Evolutionary conservation across 2,888 invertebrate genomes (phyloP).

Genomic region (Aphodius granarius): DNA sequence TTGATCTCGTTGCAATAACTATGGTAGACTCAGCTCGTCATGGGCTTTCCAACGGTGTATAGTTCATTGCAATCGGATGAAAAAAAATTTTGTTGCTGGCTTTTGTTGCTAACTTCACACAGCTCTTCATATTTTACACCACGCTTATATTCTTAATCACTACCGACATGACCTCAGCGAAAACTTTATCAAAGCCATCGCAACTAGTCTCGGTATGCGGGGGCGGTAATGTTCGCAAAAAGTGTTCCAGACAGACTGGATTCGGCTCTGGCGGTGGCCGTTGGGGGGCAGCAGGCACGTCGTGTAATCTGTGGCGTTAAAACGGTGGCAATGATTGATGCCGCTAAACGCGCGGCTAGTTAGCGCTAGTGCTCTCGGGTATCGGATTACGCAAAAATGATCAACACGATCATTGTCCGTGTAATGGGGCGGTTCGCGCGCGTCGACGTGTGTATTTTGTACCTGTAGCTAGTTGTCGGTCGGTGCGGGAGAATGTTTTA

Average conservation of each 20-base stretch:
- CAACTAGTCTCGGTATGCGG: not conserved
- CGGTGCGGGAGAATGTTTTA: not conserved
- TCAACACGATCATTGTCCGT: constrained; percentile 32
- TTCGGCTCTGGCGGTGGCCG: not conserved
- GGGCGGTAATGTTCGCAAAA: not conserved
- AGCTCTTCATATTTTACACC: not conserved
- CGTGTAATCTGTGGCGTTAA: constrained; percentile 45
- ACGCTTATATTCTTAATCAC: not conserved
- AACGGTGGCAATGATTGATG: constrained; percentile 47
- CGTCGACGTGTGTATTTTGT: not conserved
- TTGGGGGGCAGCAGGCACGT: not conserved
- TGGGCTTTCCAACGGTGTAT: no score
- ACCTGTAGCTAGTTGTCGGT: constrained; percentile 21
- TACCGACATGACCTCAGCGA: not conserved
- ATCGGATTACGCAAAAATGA: constrained; percentile 37
- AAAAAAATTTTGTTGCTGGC: no score
- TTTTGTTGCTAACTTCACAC: no score
- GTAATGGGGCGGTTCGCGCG: constrained; percentile 23
- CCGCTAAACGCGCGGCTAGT: constrained; percentile 43
- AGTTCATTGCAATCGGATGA: no score
- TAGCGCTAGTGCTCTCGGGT: constrained; percentile 36
- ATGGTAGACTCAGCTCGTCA: no score
- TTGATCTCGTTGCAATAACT: no score
- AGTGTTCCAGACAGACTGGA: not conserved
- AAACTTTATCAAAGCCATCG: not conserved